A percentile compares a stretch with the other conserved stretches of the same genome.
Conservation (phyloP, 2,888 invertebrate genomes). For the Lucinisca nassula region DNA sequence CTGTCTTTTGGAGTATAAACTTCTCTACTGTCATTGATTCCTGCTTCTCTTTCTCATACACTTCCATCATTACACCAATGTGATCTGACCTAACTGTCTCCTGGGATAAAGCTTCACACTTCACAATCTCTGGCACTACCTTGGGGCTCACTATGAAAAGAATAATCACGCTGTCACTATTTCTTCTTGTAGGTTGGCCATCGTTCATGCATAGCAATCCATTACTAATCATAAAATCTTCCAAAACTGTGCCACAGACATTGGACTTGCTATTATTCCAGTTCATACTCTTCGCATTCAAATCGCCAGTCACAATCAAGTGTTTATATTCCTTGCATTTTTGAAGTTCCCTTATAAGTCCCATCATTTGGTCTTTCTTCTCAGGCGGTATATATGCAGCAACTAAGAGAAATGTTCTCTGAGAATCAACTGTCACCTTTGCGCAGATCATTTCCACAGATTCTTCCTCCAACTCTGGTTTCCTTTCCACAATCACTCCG, state of each 20-base stretch:
- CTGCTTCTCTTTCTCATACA: background rate
- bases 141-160: conserved; percentile 13
- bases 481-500: background rate
- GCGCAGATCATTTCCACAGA: background rate
- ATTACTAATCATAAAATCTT: background rate
- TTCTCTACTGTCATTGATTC: background rate
- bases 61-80: background rate
- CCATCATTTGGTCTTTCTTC: background rate
- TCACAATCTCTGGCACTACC: background rate
- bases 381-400: background rate
- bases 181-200: conserved; percentile 9
- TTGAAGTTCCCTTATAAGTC: background rate
- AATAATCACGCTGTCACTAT: conserved; percentile 17
- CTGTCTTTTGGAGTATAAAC: background rate
- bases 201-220: background rate
- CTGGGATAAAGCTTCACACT: conserved; percentile 5
- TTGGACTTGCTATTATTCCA: background rate
- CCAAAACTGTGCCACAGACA: background rate
- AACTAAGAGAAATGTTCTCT: background rate
- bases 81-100: conserved; percentile 3
- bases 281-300: background rate
- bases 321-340: background rate
- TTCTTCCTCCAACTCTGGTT: background rate
- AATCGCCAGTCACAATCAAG: background rate
- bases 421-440: background rate